Evolutionary conservation across 2,888 invertebrate species (phyloP).

Genomic region (Netelia melanura): DNA sequence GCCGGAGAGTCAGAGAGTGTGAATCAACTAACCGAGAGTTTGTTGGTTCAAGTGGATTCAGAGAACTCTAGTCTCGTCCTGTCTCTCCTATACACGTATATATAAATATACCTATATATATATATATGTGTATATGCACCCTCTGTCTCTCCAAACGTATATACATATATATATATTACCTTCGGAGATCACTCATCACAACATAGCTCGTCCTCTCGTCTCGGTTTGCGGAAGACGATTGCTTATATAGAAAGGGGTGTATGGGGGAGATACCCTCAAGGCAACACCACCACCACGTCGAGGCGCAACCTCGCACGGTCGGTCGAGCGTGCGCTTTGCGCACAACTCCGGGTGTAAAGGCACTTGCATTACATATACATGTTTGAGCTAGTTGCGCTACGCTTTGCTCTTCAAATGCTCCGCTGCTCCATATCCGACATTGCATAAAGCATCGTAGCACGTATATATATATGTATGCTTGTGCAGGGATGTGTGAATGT

Average conservation of each 20-base stretch:
- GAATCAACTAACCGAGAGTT: conserved; percentile 55
- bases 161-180: conserved; percentile 10
- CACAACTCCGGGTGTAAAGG: background rate
- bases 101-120: conserved; percentile 12
- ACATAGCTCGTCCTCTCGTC: conserved; percentile 44
- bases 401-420: conserved; percentile 32
- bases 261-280: conserved; percentile 25
- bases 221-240: conserved; percentile 47
- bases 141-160: no score
- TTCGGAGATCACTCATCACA: conserved; percentile 56
- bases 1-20: conserved; percentile 15
- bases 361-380: background rate
- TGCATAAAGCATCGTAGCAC: conserved; percentile 48
- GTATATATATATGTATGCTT: conserved; percentile 19
- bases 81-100: background rate
- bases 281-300: conserved; percentile 13
- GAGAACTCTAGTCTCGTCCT: conserved; percentile 8
- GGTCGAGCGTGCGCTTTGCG: conserved; percentile 36
- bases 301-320: conserved; percentile 47
- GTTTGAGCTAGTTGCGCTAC: background rate
- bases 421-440: conserved; percentile 37
- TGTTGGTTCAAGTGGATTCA: conserved; percentile 55
- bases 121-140: background rate
- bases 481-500: no score
- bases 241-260: conserved; percentile 28